Base-by-base conservation (phyloP, 1,140 invertebrate genomes). In the Philaenus spumarius region DNA sequence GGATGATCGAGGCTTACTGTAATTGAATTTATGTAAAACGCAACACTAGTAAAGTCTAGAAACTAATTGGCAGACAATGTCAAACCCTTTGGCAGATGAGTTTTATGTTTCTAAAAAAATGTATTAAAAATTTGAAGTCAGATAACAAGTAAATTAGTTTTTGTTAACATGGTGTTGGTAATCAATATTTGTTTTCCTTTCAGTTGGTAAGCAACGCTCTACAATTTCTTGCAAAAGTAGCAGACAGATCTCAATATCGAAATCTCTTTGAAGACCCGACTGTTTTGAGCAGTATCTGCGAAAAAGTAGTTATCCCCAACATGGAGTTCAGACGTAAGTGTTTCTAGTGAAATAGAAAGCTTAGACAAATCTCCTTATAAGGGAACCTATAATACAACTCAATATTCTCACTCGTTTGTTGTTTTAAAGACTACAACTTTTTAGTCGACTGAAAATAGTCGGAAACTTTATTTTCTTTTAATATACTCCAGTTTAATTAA, bases 271-370 rank as follows among this genome's bases (percentile, higher is more conserved):
- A 96, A 73, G 87, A 92, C 70, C 82, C 88, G 0, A 78, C 79
- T 51, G 91, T 91, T 17, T 76, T 99, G 2, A 85, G 89, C 40
- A 90, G 84, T 63, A 97, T 98, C 62, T 98, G 96, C 74, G 91
- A 98, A 71, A 97, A 97, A 77, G 91, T 98, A 17, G 90, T 98
- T 69, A 94, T 98, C 62, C 95, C 96, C 0, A 99, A 98, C 72
- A 94, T 98, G 83, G 87, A 97, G 73, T 95, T 99, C 64, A 79
- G 95, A 81, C 80, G 89, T 90, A 77, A 71, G 63, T 50, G 12
- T 26, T 23, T 1, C 40, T 22, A 1, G 23, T 55, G 43, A 24
- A 3, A 2, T n/a, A n/a, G n/a, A n/a, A n/a, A n/a, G n/a, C n/a
- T n/a, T 17, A 17, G n/a, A 48, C 2, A 5, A n/a, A n/a, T n/a